Conservation (phyloP, 2,113 vertebrate species). For the Origma solitaria region DNA sequence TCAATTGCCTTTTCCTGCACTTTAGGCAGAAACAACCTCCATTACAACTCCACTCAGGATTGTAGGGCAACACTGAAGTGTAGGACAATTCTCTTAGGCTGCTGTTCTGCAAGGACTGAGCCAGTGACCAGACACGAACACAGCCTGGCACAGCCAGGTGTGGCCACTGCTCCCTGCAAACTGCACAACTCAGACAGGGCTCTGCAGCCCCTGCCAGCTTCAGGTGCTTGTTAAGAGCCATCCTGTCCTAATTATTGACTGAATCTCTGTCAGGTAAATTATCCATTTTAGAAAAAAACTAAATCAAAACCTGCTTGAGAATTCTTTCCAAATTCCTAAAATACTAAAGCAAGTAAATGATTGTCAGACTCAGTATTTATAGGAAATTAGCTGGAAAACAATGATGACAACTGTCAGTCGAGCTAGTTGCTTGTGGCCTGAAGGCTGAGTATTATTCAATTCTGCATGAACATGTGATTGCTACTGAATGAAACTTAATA, state of each 20-base stretch:
- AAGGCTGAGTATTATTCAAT: background rate
- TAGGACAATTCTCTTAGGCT: background rate
- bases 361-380: background rate
- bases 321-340: background rate
- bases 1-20: background rate
- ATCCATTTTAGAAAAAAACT: background rate
- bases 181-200: background rate
- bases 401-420: background rate
- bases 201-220: background rate
- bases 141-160: background rate
- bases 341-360: background rate
- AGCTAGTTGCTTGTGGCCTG: background rate
- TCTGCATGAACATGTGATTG: background rate
- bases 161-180: background rate
- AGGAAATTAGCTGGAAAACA: background rate
- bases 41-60: background rate
- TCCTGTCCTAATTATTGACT: background rate
- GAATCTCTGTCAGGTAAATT: background rate
- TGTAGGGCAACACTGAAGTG: background rate
- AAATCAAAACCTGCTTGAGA: accelerated
- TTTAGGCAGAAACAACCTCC: background rate
- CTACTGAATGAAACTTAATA: background rate
- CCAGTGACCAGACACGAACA: background rate
- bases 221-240: background rate
- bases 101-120: background rate